Conservation (phyloP, 2,113 vertebrate genomes). For the Montifringilla adamsi region DNA sequence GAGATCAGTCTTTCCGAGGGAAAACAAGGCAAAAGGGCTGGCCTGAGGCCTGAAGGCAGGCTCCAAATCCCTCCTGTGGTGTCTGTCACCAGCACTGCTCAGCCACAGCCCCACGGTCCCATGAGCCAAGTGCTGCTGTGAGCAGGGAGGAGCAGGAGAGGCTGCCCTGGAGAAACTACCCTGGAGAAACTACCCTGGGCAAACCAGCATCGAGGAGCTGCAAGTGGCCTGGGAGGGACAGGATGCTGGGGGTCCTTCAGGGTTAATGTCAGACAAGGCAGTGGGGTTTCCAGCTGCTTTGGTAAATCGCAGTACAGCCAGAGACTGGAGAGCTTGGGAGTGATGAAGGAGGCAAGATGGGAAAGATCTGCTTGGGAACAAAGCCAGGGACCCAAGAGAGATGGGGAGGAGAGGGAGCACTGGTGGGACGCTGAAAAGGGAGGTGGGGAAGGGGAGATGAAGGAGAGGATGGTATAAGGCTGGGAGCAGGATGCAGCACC, state of each 20-base stretch:
- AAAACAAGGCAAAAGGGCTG: neutral
- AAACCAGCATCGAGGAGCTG: neutral
- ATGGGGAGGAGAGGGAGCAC: neutral
- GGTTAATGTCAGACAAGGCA: neutral
- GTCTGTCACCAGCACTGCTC: fast-evolving
- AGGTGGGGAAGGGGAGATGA: too few relatives aligned
- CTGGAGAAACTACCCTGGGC: neutral
- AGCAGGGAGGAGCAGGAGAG: neutral
- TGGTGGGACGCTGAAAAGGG: neutral
- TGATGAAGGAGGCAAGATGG: neutral
- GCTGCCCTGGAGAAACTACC: neutral
- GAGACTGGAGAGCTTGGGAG: neutral
- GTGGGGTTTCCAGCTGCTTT: neutral
- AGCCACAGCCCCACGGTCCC: fast-evolving
- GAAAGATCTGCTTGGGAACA: neutral
- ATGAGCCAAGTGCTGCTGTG: neutral
- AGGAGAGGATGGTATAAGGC: neutral
- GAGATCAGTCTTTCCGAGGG: fast-evolving
- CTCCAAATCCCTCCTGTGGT: neutral
- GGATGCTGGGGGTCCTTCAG: neutral
- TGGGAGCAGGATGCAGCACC: neutral
- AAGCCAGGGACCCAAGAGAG: neutral
- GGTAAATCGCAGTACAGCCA: neutral
- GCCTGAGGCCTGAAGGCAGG: neutral
- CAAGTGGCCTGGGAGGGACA: neutral